phyloP scores from a whole-genome alignment of 1,140 invertebrate species.

The Drosophila burlai region DNA sequence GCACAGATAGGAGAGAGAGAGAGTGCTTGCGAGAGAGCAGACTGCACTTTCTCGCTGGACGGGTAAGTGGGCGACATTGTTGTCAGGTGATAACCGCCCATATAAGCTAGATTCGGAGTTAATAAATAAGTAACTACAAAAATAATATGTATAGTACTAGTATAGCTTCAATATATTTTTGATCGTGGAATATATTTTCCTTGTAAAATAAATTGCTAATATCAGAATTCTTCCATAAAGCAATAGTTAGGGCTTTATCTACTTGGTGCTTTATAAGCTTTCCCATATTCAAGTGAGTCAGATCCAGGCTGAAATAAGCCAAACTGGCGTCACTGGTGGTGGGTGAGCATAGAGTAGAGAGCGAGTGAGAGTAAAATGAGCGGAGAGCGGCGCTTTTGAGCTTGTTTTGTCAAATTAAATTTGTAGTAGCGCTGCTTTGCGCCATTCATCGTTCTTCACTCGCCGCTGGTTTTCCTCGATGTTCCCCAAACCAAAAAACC shows the following conservation, averaged over 20 bases:
- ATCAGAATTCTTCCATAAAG: neutral
- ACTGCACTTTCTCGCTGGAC: constrained; percentile 17
- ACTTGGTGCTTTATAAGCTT: neutral
- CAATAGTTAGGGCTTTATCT: neutral
- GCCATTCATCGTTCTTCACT: constrained; percentile 78
- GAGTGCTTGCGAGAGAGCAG: constrained; percentile 26
- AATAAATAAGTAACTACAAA: neutral
- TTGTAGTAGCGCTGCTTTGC: constrained; percentile 58
- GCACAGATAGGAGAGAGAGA: neutral
- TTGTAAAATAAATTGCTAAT: neutral
- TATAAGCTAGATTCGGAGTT: neutral
- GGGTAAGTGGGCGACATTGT: neutral
- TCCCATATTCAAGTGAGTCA: neutral
- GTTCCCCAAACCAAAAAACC: constrained; percentile 26
- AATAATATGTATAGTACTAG: no score
- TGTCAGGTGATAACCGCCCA: neutral
- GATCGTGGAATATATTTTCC: neutral
- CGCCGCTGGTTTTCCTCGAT: constrained; percentile 62
- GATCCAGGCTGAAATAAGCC: neutral
- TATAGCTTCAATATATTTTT: neutral
- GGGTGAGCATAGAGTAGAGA: neutral
- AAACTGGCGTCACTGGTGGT: neutral
- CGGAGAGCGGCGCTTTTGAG: constrained; percentile 41
- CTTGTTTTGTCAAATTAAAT: constrained; percentile 73
- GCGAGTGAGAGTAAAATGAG: constrained; percentile 4